Evolutionary conservation across 2,888 invertebrate species (phyloP).

Genomic region (Bombylius discolor): DNA sequence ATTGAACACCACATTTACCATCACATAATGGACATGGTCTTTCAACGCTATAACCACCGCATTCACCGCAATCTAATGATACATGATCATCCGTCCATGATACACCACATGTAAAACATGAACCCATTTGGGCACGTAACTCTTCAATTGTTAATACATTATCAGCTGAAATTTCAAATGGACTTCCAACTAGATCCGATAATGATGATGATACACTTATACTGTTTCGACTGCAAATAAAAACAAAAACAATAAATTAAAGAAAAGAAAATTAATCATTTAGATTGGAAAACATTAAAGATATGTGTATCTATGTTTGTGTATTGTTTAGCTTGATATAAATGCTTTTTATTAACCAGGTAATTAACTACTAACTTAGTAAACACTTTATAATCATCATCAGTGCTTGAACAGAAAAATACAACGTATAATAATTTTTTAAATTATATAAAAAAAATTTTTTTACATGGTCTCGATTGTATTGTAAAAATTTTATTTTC

Average conservation of each 20-base stretch:
- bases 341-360: no score
- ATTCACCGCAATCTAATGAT: slow-evolving; percentile 63
- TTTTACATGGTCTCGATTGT: no score
- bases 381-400: no score
- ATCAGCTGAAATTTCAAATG: slow-evolving; percentile 32
- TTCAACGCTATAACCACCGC: slow-evolving; percentile 63
- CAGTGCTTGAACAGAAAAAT: no score
- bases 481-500: no score
- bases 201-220: slow-evolving; percentile 34
- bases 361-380: no score
- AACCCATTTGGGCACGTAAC: slow-evolving; percentile 54
- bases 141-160: slow-evolving; percentile 57
- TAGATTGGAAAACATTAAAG: no score
- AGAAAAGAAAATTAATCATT: background rate
- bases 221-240: slow-evolving; percentile 29
- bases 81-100: slow-evolving; percentile 69
- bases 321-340: no score
- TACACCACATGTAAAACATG: slow-evolving; percentile 67
- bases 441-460: no score
- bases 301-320: no score
- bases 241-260: slow-evolving; percentile 1
- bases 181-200: slow-evolving; percentile 34
- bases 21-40: slow-evolving; percentile 65
- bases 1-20: slow-evolving; percentile 54
- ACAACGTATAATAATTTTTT: no score